Evolutionary conservation across 30 jellyfish, hydroid and myxozoan species (phyloP), one percentile per base, ranked within the genome.

Genomic region (Pelagia noctiluca): DNA sequence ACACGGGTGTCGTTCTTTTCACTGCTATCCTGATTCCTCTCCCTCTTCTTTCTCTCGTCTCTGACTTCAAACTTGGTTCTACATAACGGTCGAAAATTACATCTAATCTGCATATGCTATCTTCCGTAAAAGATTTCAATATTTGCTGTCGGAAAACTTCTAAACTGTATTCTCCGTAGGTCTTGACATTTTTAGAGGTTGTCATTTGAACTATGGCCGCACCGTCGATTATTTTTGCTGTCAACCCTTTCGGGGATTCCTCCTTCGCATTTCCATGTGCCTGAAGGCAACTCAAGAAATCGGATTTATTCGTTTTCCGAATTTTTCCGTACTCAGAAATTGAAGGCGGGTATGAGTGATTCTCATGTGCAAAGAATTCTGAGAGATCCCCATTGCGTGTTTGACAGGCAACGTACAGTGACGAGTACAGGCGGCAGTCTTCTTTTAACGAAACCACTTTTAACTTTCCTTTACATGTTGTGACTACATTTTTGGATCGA

Each of bases 321-420:
- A 78, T 88, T 34, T 78, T 32, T 8, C 89, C 89, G 65, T 33
- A 50, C 11, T 78, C 88, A 12, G 89, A 78, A 10, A 78, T 42
- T 8, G 57, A 42, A 5, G 57, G 16, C 16, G 57, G 57, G 57
- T 42, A n/a, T n/a, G n/a, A n/a, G n/a, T n/a, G n/a, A n/a, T n/a
- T n/a, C n/a, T n/a, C n/a, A n/a, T n/a, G n/a, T 42, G 57, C 57
- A 42, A 78, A 63, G 50, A 78, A 78, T 47, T 16, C 31, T 7
- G 57, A 28, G 50, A 78, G 48, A 29, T 50, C 31, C 26, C 89
- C 89, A 10, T 78, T 22, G 31, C 88, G 32, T 24, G 80, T 3
- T 63, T 61, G 89, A 47, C 89, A 78, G 18, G 89, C 89, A 28
- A 78, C 70, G 80, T 61, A 35, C 22, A 73, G 85, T 3, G 28